Percentiles rank a stretch among this genome's conserved stretches.
These are phyloP conservation scores for Margarornis squamiger DNA, from an alignment of 2,797 vertebrate genomes.

Conservation along the genomic window DNA sequence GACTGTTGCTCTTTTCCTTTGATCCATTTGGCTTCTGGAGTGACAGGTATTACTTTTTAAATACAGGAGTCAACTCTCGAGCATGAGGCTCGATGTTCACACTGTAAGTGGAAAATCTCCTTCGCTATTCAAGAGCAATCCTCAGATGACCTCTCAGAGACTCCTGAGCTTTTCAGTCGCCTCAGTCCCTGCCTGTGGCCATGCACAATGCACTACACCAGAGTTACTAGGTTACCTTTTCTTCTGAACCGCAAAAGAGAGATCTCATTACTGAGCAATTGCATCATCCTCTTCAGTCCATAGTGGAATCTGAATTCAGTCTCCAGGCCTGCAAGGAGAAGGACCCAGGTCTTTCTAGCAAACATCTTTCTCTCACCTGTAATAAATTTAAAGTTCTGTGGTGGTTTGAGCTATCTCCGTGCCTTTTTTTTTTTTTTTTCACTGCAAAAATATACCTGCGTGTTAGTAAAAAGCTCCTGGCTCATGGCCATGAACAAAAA, in stretches of 20 bases:
- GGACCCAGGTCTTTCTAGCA: not conserved
- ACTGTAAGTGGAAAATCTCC: not conserved
- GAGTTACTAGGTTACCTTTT: not conserved
- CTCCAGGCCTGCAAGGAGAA: not conserved
- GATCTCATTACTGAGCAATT: not conserved
- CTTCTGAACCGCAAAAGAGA: not conserved
- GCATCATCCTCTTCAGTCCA: not conserved
- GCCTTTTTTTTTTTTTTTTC: not conserved
- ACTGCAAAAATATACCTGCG: not conserved
- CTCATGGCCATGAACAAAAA: not conserved
- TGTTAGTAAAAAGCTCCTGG: not conserved
- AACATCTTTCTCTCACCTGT: not conserved
- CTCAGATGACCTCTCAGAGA: not conserved
- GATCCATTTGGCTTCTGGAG: not conserved
- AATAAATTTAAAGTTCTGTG: not conserved
- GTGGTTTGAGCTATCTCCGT: not conserved
- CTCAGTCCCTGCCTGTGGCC: not conserved
- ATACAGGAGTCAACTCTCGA: not conserved
- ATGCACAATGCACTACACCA: not conserved
- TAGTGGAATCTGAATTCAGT: not conserved
- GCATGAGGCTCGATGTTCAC: not conserved
- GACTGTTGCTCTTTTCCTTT: not conserved
- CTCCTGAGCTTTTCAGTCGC: not conserved
- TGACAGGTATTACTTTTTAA: not conserved
- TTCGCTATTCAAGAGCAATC: not conserved